Evolutionary conservation across 2,113 vertebrate species (phyloP).

Genomic region (Oreochromis tanganicae): DNA sequence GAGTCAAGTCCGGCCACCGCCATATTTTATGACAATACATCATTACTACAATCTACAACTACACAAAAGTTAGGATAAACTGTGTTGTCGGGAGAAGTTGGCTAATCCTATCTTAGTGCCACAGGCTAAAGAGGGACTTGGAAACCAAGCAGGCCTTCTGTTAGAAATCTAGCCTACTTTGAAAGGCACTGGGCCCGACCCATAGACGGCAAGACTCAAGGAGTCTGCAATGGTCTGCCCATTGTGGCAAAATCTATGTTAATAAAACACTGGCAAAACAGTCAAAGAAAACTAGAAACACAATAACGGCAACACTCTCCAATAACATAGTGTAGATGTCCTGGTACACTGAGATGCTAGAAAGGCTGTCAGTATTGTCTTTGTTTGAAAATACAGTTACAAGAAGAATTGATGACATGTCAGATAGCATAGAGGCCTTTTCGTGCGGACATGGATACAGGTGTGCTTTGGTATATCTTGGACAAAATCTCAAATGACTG

Average conservation of each 20-base stretch:
- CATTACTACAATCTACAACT: neutral
- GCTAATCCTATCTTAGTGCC: neutral
- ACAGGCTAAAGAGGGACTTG: neutral
- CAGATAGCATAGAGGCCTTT: neutral
- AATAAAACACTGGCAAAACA: neutral
- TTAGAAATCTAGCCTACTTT: neutral
- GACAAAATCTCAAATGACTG: neutral
- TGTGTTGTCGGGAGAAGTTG: neutral
- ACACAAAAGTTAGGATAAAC: neutral
- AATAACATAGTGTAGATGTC: neutral
- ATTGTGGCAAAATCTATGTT: neutral
- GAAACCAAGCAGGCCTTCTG: neutral
- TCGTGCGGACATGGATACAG: neutral
- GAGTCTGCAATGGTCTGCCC: neutral
- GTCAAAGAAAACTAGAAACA: neutral
- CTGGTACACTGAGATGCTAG: neutral
- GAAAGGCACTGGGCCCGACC: neutral
- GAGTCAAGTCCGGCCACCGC: rapidly evolving
- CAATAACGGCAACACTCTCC: neutral
- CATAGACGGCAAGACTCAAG: neutral
- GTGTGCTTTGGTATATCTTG: neutral
- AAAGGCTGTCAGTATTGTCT: neutral
- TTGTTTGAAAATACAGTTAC: neutral
- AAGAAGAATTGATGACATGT: neutral
- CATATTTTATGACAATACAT: neutral